phyloP scores from a whole-genome alignment of 1,140 invertebrate species.

The Aporrectodea caliginosa region DNA sequence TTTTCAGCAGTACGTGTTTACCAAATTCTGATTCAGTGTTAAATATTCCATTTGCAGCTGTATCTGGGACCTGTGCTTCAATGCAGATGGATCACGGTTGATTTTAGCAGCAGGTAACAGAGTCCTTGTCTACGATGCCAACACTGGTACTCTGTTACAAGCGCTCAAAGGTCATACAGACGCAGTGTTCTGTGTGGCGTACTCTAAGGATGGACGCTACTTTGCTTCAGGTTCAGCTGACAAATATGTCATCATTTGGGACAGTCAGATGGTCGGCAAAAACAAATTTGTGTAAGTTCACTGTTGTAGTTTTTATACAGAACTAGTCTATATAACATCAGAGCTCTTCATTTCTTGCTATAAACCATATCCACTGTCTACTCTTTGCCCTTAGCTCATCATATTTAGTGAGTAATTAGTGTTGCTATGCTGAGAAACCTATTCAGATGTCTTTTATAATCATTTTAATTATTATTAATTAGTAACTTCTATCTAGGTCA shows the following conservation, averaged over 20 bases:
- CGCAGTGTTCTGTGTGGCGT: constrained; percentile 85
- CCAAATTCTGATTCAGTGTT: background rate
- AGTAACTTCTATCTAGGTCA: too few species aligned
- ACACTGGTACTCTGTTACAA: constrained; percentile 83
- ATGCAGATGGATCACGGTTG: constrained; percentile 88
- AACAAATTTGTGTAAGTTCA: constrained; percentile 87
- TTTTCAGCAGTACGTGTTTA: background rate
- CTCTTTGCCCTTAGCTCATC: too few species aligned
- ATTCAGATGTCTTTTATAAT: too few species aligned
- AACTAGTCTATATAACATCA: too few species aligned
- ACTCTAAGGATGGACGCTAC: constrained; percentile 88
- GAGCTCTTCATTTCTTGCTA: too few species aligned
- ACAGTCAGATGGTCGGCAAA: constrained; percentile 89
- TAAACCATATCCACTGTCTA: too few species aligned
- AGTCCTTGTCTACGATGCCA: constrained; percentile 89
- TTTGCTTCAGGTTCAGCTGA: constrained; percentile 96
- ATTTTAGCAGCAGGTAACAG: constrained; percentile 88
- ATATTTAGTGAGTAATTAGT: too few species aligned
- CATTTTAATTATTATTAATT: too few species aligned
- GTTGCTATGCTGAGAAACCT: too few species aligned
- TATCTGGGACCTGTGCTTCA: constrained; percentile 91
- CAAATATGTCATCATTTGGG: constrained; percentile 98
- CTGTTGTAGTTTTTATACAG: too few species aligned
- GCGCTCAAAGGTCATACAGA: constrained; percentile 84
- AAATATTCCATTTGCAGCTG: constrained; percentile 59